Conservation (phyloP, 2,888 invertebrate genomes). For the Drosophila sordidapex region DNA sequence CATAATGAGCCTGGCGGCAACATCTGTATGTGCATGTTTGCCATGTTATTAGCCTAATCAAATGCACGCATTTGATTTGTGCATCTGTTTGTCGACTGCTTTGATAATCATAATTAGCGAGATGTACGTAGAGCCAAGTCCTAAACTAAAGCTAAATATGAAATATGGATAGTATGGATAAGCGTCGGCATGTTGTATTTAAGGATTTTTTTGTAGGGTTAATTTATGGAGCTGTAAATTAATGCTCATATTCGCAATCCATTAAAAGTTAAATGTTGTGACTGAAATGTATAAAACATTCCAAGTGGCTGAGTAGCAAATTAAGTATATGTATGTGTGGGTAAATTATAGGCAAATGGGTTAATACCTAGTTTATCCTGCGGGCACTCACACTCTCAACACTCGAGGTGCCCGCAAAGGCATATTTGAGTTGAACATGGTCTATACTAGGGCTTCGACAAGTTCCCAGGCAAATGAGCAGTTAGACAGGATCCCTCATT, state of each 20-base stretch:
- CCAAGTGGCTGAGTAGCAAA: slow-evolving; percentile 41
- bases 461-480: slow-evolving; percentile 18
- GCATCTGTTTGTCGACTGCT: not conserved
- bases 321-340: slow-evolving; percentile 43
- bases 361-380: slow-evolving; percentile 40
- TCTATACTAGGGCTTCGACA: slow-evolving; percentile 10
- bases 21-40: not conserved
- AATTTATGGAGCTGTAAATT: not conserved
- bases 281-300: slow-evolving; percentile 34
- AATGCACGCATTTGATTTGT: not conserved
- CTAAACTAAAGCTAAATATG: not conserved
- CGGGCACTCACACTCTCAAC: not conserved
- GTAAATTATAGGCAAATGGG: slow-evolving; percentile 46
- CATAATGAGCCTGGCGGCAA: slow-evolving; percentile 7
- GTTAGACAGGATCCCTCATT: slow-evolving; percentile 55
- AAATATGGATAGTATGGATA: too few relatives aligned
- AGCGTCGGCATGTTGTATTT: not conserved
- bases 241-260: not conserved
- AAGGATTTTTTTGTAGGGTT: not conserved
- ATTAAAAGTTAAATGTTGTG: slow-evolving; percentile 9
- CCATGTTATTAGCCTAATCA: slow-evolving; percentile 14
- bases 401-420: not conserved
- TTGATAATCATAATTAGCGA: not conserved
- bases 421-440: slow-evolving; percentile 13
- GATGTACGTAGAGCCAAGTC: not conserved